phyloP scores from a whole-genome alignment of 2,888 invertebrate genomes.

The Malthinus flaveolus region DNA sequence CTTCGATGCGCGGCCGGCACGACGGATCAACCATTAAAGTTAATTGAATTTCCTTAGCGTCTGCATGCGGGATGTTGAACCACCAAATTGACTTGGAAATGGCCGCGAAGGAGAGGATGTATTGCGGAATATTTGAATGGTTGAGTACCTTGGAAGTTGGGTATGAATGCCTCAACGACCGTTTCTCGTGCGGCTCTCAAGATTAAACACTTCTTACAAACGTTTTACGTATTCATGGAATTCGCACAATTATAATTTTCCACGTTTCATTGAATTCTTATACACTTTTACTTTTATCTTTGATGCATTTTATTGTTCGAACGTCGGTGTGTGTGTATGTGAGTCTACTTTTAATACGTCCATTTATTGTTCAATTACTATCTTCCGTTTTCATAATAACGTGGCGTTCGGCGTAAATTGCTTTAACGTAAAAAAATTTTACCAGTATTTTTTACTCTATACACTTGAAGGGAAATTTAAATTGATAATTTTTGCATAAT shows the following conservation, averaged over 20 bases:
- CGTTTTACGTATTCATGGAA: conserved; percentile 30
- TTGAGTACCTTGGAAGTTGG: conserved; percentile 47
- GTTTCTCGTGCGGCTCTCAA: conserved; percentile 29
- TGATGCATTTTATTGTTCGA: too few relatives aligned
- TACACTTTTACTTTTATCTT: conserved; percentile 13
- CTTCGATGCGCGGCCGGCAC: conserved; percentile 46
- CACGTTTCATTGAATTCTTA: conserved; percentile 17
- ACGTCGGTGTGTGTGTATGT: too few relatives aligned
- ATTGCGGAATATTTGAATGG: conserved; percentile 52
- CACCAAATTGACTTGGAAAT: conserved; percentile 57
- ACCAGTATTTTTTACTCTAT: too few relatives aligned
- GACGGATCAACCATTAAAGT: conserved; percentile 59
- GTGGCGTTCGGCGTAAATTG: too few relatives aligned
- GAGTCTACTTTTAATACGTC: too few relatives aligned
- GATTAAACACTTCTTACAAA: conserved; percentile 37
- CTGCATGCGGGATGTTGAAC: conserved; percentile 54
- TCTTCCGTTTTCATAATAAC: too few relatives aligned
- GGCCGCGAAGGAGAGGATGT: conserved; percentile 52
- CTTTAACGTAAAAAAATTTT: too few relatives aligned
- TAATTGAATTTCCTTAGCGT: conserved; percentile 60
- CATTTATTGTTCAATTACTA: too few relatives aligned
- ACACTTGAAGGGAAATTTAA: too few relatives aligned
- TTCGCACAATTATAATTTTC: conserved; percentile 29
- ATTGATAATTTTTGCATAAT: too few relatives aligned
- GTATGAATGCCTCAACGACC: conserved; percentile 36